Percentiles rank a stretch among this genome's conserved stretches.
Conservation (phyloP, 2,888 invertebrate genomes). For the Onchidella celtica region DNA sequence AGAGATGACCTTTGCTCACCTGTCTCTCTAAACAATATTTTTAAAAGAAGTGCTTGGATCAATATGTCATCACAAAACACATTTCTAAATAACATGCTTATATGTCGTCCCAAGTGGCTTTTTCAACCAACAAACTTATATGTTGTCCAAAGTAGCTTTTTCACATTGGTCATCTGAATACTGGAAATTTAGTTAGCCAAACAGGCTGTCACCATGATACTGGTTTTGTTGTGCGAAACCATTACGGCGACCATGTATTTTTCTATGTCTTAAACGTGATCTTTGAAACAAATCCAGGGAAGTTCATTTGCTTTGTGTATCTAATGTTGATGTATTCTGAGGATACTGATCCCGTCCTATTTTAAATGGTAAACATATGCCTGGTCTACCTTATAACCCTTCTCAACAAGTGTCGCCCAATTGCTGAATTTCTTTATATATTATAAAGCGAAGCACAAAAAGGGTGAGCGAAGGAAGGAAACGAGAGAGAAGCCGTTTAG, state of each 20-base stretch:
- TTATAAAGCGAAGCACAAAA: too few relatives aligned
- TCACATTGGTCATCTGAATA: not conserved
- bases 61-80: not conserved
- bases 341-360: not conserved
- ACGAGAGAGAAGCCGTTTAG: too few relatives aligned
- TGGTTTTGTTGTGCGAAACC: not conserved
- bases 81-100: not conserved
- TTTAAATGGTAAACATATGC: not conserved
- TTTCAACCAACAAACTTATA: not conserved
- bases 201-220: not conserved
- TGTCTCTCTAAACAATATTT: not conserved
- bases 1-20: too few relatives aligned
- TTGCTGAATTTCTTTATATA: not conserved
- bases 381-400: not conserved
- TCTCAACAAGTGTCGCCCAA: not conserved
- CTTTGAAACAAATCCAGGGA: not conserved
- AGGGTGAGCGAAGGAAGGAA: too few relatives aligned
- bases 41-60: not conserved
- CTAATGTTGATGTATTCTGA: not conserved
- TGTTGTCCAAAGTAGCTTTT: not conserved
- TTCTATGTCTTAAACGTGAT: slow-evolving; percentile 13
- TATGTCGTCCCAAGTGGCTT: not conserved
- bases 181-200: not conserved
- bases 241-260: slow-evolving; percentile 20
- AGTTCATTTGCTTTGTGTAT: not conserved